Base-by-base conservation (phyloP, 2,113 vertebrate species). In the Cettia cetti region DNA sequence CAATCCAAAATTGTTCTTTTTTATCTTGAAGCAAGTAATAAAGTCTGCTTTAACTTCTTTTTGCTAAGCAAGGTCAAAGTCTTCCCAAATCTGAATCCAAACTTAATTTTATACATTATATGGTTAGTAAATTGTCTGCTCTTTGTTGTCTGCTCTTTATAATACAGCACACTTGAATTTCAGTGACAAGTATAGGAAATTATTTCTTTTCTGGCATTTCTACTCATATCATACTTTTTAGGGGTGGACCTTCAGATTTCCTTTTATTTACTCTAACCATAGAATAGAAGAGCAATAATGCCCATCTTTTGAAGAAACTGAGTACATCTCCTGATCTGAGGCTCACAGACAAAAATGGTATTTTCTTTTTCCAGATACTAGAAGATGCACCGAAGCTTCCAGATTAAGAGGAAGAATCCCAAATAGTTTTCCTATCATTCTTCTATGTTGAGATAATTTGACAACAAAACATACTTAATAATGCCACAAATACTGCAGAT, bases 401-500 rank as follows among this genome's bases (percentile, higher is more conserved):
- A 82, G n/a, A 8, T 70, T 44, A 91, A 72, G 19, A 77, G 27
- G 49, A 72, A 92, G 63, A 69, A 79, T 65, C 31, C 10, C n/a
- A 75, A 76, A 47, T 47, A 53, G 3, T 66, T 83, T 78, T 88
- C 11, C 49, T 87, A 24, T 92, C 27, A 13, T 82, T 82, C 26
- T 66, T 31, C 23, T 84, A 10, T 37, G 27, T 7, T 63, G 59
- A 70, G 47, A 52, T 77, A 53, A 64, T 64, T 49, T 77, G 56
- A 81, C 75, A 94, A 40, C 35, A 88, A 81, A 93, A 57, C 69
- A 69, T 83, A 72, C 53, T 89, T 93, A 94, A 78, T 75, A 94
- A 82, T 72, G 66, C 77, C 75, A 87, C 82, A 89, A 84, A 82
- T 65, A 82, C 39, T 47, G 35, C 69, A 89, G 66, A 94, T 86